Evolutionary conservation across 1,140 invertebrate genomes (phyloP), one percentile per base, ranked within the genome.

Genomic region (Heliconius nattereri): DNA sequence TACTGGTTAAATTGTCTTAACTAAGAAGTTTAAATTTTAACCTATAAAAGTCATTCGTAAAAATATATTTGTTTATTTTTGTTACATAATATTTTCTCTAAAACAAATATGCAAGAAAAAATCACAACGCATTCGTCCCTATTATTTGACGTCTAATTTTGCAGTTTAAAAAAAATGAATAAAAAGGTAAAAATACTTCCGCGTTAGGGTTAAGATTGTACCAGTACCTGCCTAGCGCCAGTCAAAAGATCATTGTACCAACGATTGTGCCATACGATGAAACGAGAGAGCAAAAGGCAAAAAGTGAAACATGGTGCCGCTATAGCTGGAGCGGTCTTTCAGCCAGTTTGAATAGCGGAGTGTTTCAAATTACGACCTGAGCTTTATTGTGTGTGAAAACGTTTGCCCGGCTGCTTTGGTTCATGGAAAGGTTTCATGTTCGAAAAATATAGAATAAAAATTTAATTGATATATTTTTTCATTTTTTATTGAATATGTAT

Each of bases 211-310:
- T 80, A 81, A 85, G 85, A 84, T 83, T 66, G 84, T 84, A 82
- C 82, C 83, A 71, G 84, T 84, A 82, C 82, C 83, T 87, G 76
- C 74, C 82, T 81, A 73, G 83, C 83, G 82, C 83, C 85, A 88
- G 87, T 90, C 87, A 92, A 91, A 91, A 91, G 88, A 90, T 87
- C 87, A 89, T 92, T 92, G 90, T 92, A 76, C 81, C 82, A 73
- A 85, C 80, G 83, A 83, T 84, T 86, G 86, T 87, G 76, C 83
- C 76, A 78, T 75, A 78, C 72, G 77, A 49, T 79, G 76, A 73
- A 84, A 85, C 85, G 81, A 83, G 70, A 87, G 83, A 81, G 81
- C 80, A 84, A 87, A 85, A 82, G 75, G 84, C 77, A 81, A 85
- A 83, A 82, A 80, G 76, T 76, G 78, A 75, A 82, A 84, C 80